Base-by-base conservation (phyloP, 1,140 invertebrate genomes). In the Lithobius niger region DNA sequence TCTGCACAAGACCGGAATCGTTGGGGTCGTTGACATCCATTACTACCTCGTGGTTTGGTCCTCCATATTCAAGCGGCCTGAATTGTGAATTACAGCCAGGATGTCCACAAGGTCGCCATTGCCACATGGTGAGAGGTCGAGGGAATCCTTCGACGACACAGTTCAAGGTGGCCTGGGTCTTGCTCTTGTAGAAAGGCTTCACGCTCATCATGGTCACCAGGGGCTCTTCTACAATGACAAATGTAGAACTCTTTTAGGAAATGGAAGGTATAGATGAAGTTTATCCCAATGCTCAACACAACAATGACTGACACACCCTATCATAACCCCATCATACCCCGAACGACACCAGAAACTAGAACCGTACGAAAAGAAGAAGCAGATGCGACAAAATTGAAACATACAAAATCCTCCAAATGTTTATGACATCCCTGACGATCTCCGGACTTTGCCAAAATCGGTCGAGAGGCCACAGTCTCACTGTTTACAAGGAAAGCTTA, bases 71-170 rank as follows among this genome's bases (percentile, higher is more conserved):
- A 16, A 50, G n/a, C 6, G 48, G 48, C 13, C 10, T 10, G 19
- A 16, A 50, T 26, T 15, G 10, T 26, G 48, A 16, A 6, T 24
- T 25, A 50, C 48, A 50, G 6, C 19, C 4, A 3, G 18, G 15
- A 24, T 49, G 3, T 4, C 18, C 22, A 25, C 62, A 63, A 13
- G 54, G 47, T 25, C 50, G 52, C 56, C 58, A 61, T 36, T 47
- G 26, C 62, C 62, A 63, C 54, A 44, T 55, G 22, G 59, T 45
- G 0, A 45, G 25, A 1, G 56, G 52, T 1, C 19, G 21, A 3
- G 62, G 62, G 48, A 48, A 53, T 1, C 55, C 50, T 26, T 55
- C 49, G 25, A 53, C 60, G 13, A 45, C 19, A 26, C 62, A 63
- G 6, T 53, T 49, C 19, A 63, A 24, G 22, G 27, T 26, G n/a